phyloP scores from a whole-genome alignment of 2,797 vertebrate genomes.

The Poeciliopsis gracilis region DNA sequence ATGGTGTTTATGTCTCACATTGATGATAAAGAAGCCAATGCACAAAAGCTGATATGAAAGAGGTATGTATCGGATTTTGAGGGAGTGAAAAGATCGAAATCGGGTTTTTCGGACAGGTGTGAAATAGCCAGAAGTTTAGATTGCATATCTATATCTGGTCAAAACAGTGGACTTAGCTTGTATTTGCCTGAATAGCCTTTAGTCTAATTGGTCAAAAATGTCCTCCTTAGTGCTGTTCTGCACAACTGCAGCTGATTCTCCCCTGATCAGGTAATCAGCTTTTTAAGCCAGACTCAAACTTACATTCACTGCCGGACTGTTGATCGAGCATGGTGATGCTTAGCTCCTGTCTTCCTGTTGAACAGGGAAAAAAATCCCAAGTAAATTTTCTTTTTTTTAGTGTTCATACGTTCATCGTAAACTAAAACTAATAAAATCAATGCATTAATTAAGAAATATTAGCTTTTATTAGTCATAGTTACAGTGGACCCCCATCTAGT shows the following conservation, averaged over 20 bases:
- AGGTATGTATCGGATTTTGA: too few relatives aligned
- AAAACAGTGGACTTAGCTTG: too few relatives aligned
- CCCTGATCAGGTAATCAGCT: not conserved
- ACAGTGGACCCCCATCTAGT: not conserved
- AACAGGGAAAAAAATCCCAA: not conserved
- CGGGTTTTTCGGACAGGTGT: fast-evolving
- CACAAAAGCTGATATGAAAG: too few relatives aligned
- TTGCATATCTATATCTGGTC: too few relatives aligned
- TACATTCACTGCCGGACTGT: not conserved
- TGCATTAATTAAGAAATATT: not conserved
- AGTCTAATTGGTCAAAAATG: not conserved
- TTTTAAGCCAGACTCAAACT: not conserved
- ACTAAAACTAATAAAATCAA: not conserved
- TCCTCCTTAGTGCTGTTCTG: not conserved
- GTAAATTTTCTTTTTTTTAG: too few relatives aligned
- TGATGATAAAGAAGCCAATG: too few relatives aligned
- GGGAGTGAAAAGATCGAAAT: too few relatives aligned
- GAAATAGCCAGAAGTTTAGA: too few relatives aligned
- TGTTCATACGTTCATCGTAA: not conserved
- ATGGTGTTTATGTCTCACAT: too few relatives aligned
- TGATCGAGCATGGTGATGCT: not conserved
- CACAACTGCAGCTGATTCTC: not conserved
- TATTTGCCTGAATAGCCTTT: too few relatives aligned
- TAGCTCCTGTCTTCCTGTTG: not conserved
- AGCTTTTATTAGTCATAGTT: not conserved